These are phyloP conservation scores for Sphaerophoria rueppellii DNA, from an alignment of 2,888 invertebrate species.

Conservation along the genomic window DNA sequence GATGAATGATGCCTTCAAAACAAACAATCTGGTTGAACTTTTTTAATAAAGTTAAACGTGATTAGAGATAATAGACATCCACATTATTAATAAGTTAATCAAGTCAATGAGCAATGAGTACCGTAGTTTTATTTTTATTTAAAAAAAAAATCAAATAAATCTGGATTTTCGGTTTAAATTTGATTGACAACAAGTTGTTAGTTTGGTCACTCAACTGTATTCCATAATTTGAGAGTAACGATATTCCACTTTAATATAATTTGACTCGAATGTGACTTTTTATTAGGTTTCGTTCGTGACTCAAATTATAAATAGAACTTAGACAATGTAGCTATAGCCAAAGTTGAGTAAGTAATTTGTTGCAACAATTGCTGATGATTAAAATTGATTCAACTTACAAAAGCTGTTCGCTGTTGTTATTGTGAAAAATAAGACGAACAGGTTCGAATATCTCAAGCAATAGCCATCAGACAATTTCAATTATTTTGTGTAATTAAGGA, in stretches of 20 bases:
- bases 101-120: neutral
- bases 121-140: neutral
- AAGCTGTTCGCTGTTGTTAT: neutral
- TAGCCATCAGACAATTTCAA: too few species aligned
- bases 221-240: neutral
- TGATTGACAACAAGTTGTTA: neutral
- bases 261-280: neutral
- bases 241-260: conserved; percentile 4
- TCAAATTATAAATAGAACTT: conserved; percentile 39
- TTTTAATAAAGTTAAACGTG: conserved; percentile 14
- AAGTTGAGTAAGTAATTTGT: conserved; percentile 10
- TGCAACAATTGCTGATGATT: conserved; percentile 9
- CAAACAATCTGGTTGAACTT: conserved; percentile 21
- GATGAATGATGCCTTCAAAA: conserved; percentile 27
- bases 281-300: conserved; percentile 35
- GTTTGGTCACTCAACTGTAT: neutral
- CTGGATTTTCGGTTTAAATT: neutral
- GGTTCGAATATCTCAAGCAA: neutral
- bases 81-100: conserved; percentile 21
- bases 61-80: conserved; percentile 15
- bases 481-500: too few species aligned
- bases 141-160: neutral
- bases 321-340: neutral
- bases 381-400: conserved; percentile 8
- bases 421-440: neutral